phyloP scores from a whole-genome alignment of 1,140 invertebrate species.

The Drosophila pachea region DNA sequence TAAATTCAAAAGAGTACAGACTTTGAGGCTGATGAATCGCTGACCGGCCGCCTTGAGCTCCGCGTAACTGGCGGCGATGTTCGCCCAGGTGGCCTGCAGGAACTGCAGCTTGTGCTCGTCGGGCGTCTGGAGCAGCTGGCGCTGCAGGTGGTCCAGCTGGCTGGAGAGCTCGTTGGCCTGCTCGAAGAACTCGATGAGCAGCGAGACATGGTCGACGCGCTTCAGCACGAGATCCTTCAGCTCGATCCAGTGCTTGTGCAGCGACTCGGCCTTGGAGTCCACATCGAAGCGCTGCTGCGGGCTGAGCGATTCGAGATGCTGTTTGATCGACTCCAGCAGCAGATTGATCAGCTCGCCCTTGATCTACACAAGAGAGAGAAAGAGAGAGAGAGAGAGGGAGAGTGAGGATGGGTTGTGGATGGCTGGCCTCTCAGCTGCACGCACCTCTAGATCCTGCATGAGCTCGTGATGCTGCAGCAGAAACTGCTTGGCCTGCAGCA shows the following conservation, averaged over 20 bases:
- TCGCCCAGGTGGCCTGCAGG: conserved; percentile 83
- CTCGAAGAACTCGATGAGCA: conserved; percentile 88
- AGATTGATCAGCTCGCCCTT: conserved; percentile 85
- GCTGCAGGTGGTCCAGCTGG: conserved; percentile 85
- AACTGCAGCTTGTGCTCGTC: conserved; percentile 81
- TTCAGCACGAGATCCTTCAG: conserved; percentile 83
- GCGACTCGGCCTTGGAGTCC: conserved; percentile 82
- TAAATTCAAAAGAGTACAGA: conserved; percentile 51
- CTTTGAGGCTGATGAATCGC: conserved; percentile 83
- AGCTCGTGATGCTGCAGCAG: conserved; percentile 87
- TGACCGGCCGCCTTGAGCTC: conserved; percentile 83
- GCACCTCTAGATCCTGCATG: conserved; percentile 86
- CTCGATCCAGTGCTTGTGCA: conserved; percentile 84
- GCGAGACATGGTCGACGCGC: conserved; percentile 83
- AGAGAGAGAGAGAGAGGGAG: conserved; percentile 10
- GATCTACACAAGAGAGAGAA: conserved; percentile 79
- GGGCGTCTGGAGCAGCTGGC: conserved; percentile 79
- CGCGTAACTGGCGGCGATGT: conserved; percentile 82
- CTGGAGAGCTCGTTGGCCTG: conserved; percentile 83
- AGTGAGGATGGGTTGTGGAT: neutral
- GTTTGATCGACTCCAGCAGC: conserved; percentile 82
- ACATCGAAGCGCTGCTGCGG: conserved; percentile 84
- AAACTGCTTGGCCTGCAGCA: conserved; percentile 86
- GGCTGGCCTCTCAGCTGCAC: neutral
- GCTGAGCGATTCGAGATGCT: conserved; percentile 84